A percentile compares a stretch with the other conserved stretches of the same genome.
Evolutionary conservation across 2,888 invertebrate genomes (phyloP).

Genomic region (Bhutanitis thaidina): DNA sequence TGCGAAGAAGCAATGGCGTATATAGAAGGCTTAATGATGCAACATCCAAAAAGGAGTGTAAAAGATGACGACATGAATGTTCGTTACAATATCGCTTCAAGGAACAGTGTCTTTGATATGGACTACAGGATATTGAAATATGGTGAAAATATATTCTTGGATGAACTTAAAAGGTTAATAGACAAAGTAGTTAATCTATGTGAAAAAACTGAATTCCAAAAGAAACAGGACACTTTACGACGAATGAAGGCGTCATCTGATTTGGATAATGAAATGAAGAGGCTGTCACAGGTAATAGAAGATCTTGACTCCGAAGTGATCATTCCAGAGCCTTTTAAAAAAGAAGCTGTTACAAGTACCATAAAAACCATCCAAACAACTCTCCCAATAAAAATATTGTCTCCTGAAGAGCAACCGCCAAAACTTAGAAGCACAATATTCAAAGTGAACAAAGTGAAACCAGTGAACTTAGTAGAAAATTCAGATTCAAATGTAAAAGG

Average conservation of each 20-base stretch:
- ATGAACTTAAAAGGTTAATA: slow-evolving; percentile 63
- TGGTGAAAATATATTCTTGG: slow-evolving; percentile 69
- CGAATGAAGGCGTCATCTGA: slow-evolving; percentile 54
- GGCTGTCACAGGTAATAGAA: slow-evolving; percentile 66
- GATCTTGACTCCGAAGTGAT: slow-evolving; percentile 53
- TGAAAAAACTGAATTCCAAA: slow-evolving; percentile 47
- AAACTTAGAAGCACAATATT: slow-evolving; percentile 59
- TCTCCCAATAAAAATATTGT: slow-evolving; percentile 30
- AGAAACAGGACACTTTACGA: slow-evolving; percentile 44
- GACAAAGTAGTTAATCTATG: slow-evolving; percentile 52
- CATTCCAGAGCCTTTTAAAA: slow-evolving; percentile 30
- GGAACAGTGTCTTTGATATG: slow-evolving; percentile 66
- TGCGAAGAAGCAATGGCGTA: slow-evolving; percentile 67
- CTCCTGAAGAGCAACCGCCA: slow-evolving; percentile 38
- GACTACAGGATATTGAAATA: slow-evolving; percentile 73
- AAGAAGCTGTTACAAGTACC: slow-evolving; percentile 38
- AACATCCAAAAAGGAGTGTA: slow-evolving; percentile 35
- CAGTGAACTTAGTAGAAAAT: slow-evolving; percentile 41
- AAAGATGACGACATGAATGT: slow-evolving; percentile 58
- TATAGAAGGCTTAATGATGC: slow-evolving; percentile 54
- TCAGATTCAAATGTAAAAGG: slow-evolving; percentile 39
- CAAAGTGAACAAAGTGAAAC: slow-evolving; percentile 61
- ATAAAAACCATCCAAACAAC: slow-evolving; percentile 33
- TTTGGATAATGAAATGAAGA: slow-evolving; percentile 69
- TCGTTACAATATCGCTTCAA: slow-evolving; percentile 60